Percentiles rank a stretch among this genome's conserved stretches.
Conservation (phyloP, 2,797 vertebrate species). For the Ctenosaura bakeri region DNA sequence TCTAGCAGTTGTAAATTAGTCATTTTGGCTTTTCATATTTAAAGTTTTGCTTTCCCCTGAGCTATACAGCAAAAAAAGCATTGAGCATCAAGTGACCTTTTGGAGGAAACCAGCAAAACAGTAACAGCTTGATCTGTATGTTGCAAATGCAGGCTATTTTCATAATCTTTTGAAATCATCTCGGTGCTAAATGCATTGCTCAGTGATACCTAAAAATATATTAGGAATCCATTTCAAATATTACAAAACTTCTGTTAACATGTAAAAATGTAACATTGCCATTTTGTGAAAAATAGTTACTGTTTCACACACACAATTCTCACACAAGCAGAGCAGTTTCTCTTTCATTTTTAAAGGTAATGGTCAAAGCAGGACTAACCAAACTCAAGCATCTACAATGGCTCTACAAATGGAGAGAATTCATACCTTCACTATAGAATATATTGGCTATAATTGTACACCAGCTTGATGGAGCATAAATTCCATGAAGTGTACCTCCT, state of each 20-base stretch:
- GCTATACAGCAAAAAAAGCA: background rate
- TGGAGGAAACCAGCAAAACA: constrained; percentile 18
- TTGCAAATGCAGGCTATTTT: constrained; percentile 39
- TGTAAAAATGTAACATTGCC: background rate
- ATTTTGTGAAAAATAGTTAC: background rate
- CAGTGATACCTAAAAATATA: background rate
- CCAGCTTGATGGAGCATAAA: too few species aligned
- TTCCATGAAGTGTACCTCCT: too few species aligned
- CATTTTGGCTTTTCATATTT: constrained; percentile 48
- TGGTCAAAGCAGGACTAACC: background rate
- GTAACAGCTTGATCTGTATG: constrained; percentile 20
- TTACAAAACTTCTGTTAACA: background rate
- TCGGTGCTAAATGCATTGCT: constrained; percentile 2
- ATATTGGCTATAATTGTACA: background rate
- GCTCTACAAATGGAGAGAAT: constrained; percentile 4
- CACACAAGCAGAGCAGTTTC: background rate
- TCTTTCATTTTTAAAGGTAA: background rate
- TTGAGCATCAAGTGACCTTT: constrained; percentile 37
- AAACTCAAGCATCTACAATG: background rate
- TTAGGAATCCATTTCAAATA: background rate
- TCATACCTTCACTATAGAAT: background rate
- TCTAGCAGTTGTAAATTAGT: constrained; percentile 51
- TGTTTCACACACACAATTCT: background rate
- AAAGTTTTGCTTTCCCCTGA: background rate
- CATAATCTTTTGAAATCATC: background rate